phyloP scores from a whole-genome alignment of 2,888 invertebrate genomes.

The Erebia ligea region DNA sequence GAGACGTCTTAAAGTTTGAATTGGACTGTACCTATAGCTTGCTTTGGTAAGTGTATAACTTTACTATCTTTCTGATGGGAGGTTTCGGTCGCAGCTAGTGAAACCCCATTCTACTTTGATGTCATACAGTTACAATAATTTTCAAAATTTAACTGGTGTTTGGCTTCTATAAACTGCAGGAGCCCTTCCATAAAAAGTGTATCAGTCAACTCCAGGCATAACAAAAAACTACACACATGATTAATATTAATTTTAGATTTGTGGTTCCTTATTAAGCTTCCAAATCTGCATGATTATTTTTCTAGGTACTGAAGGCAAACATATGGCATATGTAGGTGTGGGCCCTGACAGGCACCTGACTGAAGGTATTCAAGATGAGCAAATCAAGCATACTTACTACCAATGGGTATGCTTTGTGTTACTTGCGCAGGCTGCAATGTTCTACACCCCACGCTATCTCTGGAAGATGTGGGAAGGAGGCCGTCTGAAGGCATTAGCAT shows the following conservation, averaged over 20 bases:
- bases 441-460: conserved; percentile 87
- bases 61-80: neutral
- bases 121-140: neutral
- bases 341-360: conserved; percentile 54
- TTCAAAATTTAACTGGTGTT: neutral
- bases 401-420: conserved; percentile 89
- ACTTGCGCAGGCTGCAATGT: conserved; percentile 86
- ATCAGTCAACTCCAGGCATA: too few relatives aligned
- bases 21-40: too few relatives aligned
- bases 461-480: conserved; percentile 90
- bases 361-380: conserved; percentile 69
- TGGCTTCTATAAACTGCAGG: neutral
- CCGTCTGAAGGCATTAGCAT: conserved; percentile 82
- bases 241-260: too few relatives aligned
- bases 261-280: too few relatives aligned
- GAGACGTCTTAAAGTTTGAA: too few relatives aligned
- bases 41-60: neutral
- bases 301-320: conserved; percentile 74
- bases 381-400: conserved; percentile 85
- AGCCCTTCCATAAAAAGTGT: neutral
- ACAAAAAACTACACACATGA: too few relatives aligned
- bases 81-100: neutral
- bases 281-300: neutral
- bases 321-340: conserved; percentile 80
- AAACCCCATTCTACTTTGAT: neutral